These are phyloP conservation scores for Apostichopus californicus DNA, from an alignment of 35 echinoderm and acorn worm species.

Conservation along the genomic window DNA sequence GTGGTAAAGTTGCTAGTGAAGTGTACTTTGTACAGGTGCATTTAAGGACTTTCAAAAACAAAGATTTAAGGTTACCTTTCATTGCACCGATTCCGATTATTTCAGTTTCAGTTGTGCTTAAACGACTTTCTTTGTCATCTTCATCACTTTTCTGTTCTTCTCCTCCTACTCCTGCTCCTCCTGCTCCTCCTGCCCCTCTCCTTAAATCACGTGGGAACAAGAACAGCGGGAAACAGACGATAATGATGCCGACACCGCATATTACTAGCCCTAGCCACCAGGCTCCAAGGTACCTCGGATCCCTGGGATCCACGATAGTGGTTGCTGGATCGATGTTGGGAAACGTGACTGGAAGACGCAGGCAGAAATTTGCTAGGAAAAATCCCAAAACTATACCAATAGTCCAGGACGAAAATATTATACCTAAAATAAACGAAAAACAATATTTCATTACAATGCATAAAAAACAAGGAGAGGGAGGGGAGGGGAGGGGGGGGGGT, in stretches of 20 bases:
- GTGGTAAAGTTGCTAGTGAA: too few species aligned
- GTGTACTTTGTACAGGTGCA: too few species aligned
- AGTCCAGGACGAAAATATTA: slow-evolving; percentile 49
- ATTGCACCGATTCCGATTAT: not conserved
- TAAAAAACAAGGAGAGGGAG: not conserved
- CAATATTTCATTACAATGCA: not conserved
- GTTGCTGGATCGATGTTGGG: slow-evolving; percentile 50
- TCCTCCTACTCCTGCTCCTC: not conserved
- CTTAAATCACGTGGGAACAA: slow-evolving; percentile 32
- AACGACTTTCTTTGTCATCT: not conserved
- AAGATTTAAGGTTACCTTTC: not conserved
- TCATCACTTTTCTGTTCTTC: not conserved
- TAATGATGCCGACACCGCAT: slow-evolving; percentile 28
- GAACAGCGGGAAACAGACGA: slow-evolving; percentile 27
- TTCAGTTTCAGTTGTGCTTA: not conserved
- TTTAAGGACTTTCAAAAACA: too few species aligned
- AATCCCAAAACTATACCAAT: slow-evolving; percentile 79
- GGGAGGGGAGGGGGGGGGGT: too few species aligned
- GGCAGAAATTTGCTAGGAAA: slow-evolving; percentile 66
- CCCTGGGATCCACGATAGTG: slow-evolving; percentile 35
- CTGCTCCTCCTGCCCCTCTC: not conserved
- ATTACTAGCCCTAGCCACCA: slow-evolving; percentile 73
- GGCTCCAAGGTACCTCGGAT: slow-evolving; percentile 74
- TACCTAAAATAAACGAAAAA: slow-evolving; percentile 22
- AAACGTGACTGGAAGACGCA: slow-evolving; percentile 73